Percentiles rank a stretch among this genome's conserved stretches.
phyloP scores from a whole-genome alignment of 2,113 vertebrate genomes.

The Thunnus maccoyii region DNA sequence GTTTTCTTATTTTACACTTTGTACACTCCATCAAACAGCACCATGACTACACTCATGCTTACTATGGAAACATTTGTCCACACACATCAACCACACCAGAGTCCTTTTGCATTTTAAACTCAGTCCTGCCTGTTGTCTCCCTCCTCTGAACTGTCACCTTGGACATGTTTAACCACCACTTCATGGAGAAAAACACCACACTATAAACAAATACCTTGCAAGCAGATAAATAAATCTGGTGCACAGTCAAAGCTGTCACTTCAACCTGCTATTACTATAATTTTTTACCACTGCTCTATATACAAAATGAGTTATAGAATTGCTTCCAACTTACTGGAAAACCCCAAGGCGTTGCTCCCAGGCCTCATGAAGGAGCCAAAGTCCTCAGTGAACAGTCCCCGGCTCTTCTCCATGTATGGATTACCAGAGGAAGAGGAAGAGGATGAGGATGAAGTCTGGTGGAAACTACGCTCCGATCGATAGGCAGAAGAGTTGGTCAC shows the following conservation, averaged over 20 bases:
- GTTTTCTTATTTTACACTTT: not conserved
- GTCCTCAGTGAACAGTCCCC: slow-evolving; percentile 90
- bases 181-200: slow-evolving; percentile 2
- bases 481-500: slow-evolving; percentile 88
- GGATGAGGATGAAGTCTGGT: slow-evolving; percentile 85
- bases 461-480: slow-evolving; percentile 88
- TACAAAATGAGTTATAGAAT: slow-evolving; percentile 9
- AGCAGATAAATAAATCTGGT: slow-evolving; percentile 10
- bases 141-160: slow-evolving; percentile 22
- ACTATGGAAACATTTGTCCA: slow-evolving; percentile 11
- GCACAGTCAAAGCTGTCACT: slow-evolving; percentile 12
- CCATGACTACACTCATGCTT: not conserved
- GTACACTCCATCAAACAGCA: not conserved
- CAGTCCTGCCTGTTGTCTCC: slow-evolving; percentile 2
- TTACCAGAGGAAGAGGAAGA: slow-evolving; percentile 83
- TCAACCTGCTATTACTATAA: not conserved
- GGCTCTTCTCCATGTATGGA: slow-evolving; percentile 93
- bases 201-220: not conserved
- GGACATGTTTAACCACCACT: slow-evolving; percentile 25
- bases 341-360: slow-evolving; percentile 86
- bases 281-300: slow-evolving; percentile 8
- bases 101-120: slow-evolving; percentile 1
- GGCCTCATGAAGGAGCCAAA: slow-evolving; percentile 94
- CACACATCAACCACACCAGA: slow-evolving; percentile 24
- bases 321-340: slow-evolving; percentile 87